A percentile compares a stretch with the other conserved stretches of the same genome.
phyloP scores from a whole-genome alignment of 2,888 invertebrate genomes.

The Metallyticus violacea region DNA sequence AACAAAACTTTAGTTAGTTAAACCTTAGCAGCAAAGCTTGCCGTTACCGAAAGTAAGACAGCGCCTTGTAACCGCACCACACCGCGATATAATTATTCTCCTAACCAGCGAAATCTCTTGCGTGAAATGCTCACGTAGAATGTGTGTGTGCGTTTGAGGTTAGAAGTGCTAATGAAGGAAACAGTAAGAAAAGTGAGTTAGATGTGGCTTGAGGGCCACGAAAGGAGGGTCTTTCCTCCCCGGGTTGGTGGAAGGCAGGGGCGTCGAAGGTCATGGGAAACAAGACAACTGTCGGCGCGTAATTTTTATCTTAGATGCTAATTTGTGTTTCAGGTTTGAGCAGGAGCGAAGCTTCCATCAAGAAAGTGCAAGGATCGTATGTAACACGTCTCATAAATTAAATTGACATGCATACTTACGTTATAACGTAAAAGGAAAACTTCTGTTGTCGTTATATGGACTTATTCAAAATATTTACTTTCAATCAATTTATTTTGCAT shows the following conservation, averaged over 20 bases:
- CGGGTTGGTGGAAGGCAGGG: neutral
- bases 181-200: neutral
- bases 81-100: conserved; percentile 16
- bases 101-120: conserved; percentile 4
- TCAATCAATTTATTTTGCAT: no score
- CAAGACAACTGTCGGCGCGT: conserved; percentile 6
- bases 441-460: no score
- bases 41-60: neutral
- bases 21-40: conserved; percentile 11
- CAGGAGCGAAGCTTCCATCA: no score
- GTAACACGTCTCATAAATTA: no score
- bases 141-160: conserved; percentile 15
- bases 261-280: conserved; percentile 11
- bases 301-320: neutral
- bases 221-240: no score
- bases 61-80: neutral
- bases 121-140: neutral
- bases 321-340: neutral
- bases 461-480: no score
- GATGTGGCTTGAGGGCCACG: neutral
- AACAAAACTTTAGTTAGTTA: conserved; percentile 23
- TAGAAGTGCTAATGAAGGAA: conserved; percentile 21
- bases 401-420: no score
- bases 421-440: no score
- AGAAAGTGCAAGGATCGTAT: no score